Evolutionary conservation across 1,140 invertebrate species (phyloP).

Genomic region (Ptiloglossa arizonensis): DNA sequence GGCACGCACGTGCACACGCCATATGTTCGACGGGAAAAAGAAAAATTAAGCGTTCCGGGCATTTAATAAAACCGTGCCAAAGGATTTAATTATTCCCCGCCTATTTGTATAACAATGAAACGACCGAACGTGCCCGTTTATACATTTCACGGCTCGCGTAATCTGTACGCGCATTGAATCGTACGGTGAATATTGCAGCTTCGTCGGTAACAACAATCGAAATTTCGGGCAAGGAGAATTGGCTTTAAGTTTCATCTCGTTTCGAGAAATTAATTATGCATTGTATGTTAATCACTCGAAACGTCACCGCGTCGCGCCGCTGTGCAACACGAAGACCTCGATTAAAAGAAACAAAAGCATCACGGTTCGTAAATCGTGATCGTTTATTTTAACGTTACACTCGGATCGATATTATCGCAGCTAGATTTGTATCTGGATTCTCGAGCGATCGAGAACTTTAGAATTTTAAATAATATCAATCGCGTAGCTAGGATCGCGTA

Average conservation of each 20-base stretch:
- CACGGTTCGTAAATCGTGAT: too few species aligned
- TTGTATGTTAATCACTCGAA: too few species aligned
- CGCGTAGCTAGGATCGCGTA: too few species aligned
- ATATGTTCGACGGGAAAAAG: slow-evolving; percentile 22
- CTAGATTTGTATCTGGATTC: too few species aligned
- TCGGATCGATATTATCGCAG: too few species aligned
- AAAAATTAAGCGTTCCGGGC: slow-evolving; percentile 26
- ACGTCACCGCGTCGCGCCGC: too few species aligned
- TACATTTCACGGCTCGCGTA: background rate
- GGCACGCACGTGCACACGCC: slow-evolving; percentile 1
- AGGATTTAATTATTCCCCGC: slow-evolving; percentile 37
- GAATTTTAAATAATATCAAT: too few species aligned
- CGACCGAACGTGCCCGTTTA: background rate
- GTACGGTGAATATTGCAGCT: background rate
- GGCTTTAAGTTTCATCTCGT: too few species aligned
- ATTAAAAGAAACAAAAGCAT: too few species aligned
- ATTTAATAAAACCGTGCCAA: slow-evolving; percentile 28
- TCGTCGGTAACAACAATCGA: background rate
- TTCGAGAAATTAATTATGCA: background rate
- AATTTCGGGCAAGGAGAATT: background rate
- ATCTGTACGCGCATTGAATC: background rate
- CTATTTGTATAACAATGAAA: background rate
- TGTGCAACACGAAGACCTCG: too few species aligned
- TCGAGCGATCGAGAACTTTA: too few species aligned
- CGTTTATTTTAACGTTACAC: too few species aligned